Percentiles rank a stretch among this genome's conserved stretches.
Evolutionary conservation across 2,888 invertebrate genomes (phyloP).

Genomic region (Gymnosoma rotundatum): DNA sequence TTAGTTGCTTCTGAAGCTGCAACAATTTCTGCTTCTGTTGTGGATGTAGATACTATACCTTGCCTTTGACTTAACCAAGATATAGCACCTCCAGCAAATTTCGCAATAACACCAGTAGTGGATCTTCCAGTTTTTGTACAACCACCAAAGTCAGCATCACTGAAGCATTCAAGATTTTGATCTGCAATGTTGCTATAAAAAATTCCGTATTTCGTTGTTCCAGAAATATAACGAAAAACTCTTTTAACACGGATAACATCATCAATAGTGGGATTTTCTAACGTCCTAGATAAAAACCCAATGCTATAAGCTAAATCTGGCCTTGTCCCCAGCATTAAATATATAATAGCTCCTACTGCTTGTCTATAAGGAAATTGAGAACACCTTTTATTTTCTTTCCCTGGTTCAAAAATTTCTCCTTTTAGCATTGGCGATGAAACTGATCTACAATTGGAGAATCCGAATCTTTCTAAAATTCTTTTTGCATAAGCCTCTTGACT

Average conservation of each 20-base stretch:
- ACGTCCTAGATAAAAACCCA: neutral
- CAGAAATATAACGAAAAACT: neutral
- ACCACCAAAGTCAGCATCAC: conserved; percentile 18
- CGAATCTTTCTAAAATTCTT: neutral
- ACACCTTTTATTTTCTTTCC: neutral
- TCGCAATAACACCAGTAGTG: neutral
- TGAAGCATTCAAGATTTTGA: neutral
- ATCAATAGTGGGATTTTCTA: neutral
- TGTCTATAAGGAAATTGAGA: neutral
- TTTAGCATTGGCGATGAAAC: neutral
- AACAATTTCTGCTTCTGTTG: conserved; percentile 17
- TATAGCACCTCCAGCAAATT: neutral
- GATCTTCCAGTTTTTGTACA: neutral
- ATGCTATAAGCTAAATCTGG: too few relatives aligned
- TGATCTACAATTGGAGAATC: neutral
- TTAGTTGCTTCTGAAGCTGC: neutral
- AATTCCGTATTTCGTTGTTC: neutral
- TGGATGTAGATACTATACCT: neutral
- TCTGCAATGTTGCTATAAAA: neutral
- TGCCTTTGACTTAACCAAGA: neutral
- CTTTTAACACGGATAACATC: neutral
- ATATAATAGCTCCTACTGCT: too few relatives aligned
- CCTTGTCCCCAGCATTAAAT: neutral
- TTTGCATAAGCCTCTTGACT: neutral
- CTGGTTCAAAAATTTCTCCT: neutral